Conservation (phyloP, 2,888 invertebrate species). For the Torymus texanus region DNA sequence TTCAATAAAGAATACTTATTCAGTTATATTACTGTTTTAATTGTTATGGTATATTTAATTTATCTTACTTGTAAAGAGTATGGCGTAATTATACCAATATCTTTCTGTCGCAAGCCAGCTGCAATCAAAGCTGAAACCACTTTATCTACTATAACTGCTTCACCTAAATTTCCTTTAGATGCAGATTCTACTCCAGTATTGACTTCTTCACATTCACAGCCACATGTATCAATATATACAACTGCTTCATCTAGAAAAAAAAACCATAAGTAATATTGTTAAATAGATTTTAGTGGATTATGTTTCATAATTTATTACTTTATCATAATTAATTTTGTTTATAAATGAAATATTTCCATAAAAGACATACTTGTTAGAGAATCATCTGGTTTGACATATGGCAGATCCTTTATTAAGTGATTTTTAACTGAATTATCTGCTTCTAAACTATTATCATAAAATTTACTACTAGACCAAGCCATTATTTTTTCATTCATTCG, state of each 20-base stretch:
- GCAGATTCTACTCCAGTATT: conserved; percentile 58
- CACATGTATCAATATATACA: conserved; percentile 77
- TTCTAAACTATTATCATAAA: conserved; percentile 75
- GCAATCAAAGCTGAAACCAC: conserved; percentile 74
- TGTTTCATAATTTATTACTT: conserved; percentile 10
- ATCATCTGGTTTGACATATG: conserved; percentile 68
- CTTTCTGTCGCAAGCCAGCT: conserved; percentile 73
- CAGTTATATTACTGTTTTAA: neutral
- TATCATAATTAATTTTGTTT: neutral
- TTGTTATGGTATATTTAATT: neutral
- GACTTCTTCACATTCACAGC: conserved; percentile 76
- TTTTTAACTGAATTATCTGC: conserved; percentile 75
- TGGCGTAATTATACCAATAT: conserved; percentile 78
- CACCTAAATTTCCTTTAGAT: conserved; percentile 71
- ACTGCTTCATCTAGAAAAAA: conserved; percentile 68
- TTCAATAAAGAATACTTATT: conserved; percentile 33
- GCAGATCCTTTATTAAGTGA: conserved; percentile 76
- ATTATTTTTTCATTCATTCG: conserved; percentile 78
- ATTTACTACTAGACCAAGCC: conserved; percentile 76
- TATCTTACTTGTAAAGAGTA: conserved; percentile 76
- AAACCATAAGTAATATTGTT: conserved; percentile 17
- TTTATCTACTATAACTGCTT: conserved; percentile 76
- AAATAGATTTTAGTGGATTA: conserved; percentile 26
- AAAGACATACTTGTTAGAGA: conserved; percentile 69
- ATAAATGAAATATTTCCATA: neutral